A percentile compares a stretch with the other conserved stretches of the same genome.
These are phyloP conservation scores for Penaeus indicus DNA, from an alignment of 1,140 invertebrate species.

Conservation along the genomic window DNA sequence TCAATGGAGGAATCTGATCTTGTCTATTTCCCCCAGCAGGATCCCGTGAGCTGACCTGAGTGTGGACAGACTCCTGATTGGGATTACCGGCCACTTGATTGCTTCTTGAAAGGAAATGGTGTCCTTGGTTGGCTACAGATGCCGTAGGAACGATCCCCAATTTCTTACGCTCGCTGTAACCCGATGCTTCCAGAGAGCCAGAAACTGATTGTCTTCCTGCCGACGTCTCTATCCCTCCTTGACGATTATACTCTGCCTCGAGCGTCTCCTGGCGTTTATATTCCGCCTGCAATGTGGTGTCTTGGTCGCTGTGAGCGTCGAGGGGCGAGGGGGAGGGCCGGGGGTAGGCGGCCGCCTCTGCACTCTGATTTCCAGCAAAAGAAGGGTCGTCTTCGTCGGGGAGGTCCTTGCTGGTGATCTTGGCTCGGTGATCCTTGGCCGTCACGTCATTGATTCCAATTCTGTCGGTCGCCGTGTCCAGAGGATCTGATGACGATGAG, in stretches of 20 bases:
- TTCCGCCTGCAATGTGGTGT: conserved; percentile 5
- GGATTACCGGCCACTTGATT: conserved; percentile 54
- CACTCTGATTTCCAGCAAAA: neutral
- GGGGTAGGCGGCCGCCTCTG: neutral
- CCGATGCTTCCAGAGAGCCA: conserved; percentile 46
- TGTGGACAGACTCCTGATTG: conserved; percentile 56
- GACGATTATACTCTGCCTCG: too few relatives aligned
- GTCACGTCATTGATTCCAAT: conserved; percentile 56
- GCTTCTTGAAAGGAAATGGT: conserved; percentile 60
- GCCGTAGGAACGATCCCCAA: conserved; percentile 49
- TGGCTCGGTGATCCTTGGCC: conserved; percentile 52
- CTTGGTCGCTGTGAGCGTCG: conserved; percentile 3
- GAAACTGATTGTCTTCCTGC: conserved; percentile 49
- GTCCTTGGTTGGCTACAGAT: conserved; percentile 58
- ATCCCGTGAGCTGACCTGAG: conserved; percentile 53
- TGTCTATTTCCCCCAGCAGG: neutral
- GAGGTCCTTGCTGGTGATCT: conserved; percentile 17
- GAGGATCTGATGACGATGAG: too few relatives aligned
- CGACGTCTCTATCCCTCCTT: too few relatives aligned
- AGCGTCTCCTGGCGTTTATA: conserved; percentile 9
- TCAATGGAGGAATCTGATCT: too few relatives aligned
- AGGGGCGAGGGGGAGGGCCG: conserved; percentile 19
- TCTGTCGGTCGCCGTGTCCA: neutral
- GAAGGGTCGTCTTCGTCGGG: conserved; percentile 21
- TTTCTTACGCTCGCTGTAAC: conserved; percentile 57